A percentile compares a stretch with the other conserved stretches of the same genome.
Evolutionary conservation across 1,140 invertebrate genomes (phyloP).

Genomic region (Formica selysi): DNA sequence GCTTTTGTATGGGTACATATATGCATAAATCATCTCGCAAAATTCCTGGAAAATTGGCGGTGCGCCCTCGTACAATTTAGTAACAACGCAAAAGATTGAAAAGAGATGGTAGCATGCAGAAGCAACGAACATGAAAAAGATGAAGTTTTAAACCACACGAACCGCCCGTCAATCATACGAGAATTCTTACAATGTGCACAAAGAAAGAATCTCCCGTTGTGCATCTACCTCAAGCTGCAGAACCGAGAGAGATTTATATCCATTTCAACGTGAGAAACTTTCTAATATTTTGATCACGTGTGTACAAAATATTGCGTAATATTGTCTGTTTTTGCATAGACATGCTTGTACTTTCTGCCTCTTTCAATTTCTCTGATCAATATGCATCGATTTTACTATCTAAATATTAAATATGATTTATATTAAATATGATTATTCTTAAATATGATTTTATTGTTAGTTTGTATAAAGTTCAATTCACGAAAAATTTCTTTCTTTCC

Average conservation of each 20-base stretch:
- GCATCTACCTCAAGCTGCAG: conserved; percentile 29
- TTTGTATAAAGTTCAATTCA: not conserved
- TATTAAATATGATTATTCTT: too few relatives aligned
- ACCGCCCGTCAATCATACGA: conserved; percentile 46
- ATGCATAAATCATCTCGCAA: conserved; percentile 24
- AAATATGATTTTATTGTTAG: not conserved
- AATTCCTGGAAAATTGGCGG: conserved; percentile 40
- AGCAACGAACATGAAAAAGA: conserved; percentile 29
- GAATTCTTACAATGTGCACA: conserved; percentile 50
- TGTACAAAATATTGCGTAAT: conserved; percentile 47
- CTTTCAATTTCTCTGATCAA: conserved; percentile 2
- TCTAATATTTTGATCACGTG: conserved; percentile 59
- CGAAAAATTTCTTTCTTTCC: not conserved
- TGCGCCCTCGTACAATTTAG: conserved; percentile 20
- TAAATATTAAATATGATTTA: too few relatives aligned
- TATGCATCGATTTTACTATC: not conserved
- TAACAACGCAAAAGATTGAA: conserved; percentile 12
- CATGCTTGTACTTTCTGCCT: not conserved
- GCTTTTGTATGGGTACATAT: not conserved
- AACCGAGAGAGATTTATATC: conserved; percentile 59
- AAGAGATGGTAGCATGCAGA: conserved; percentile 3
- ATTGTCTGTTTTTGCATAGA: conserved; percentile 3
- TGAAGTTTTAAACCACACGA: conserved; percentile 29
- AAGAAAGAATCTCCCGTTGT: conserved; percentile 30
- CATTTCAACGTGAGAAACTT: conserved; percentile 15